phyloP scores from a whole-genome alignment of 2,113 vertebrate species.

The Gasterosteus aculeatus region DNA sequence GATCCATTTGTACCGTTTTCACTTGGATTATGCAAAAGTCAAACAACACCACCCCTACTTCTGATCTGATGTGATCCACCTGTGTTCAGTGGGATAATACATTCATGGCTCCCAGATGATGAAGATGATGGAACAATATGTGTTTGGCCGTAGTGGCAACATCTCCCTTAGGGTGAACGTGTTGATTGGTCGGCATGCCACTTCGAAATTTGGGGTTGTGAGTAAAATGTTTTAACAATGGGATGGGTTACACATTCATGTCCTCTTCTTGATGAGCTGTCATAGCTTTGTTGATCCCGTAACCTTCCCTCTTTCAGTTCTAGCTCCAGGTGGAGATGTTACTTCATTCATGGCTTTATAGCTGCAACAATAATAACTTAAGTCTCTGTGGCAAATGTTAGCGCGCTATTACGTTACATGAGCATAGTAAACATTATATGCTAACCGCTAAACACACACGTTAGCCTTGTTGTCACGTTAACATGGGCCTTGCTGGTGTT shows the following conservation, averaged over 20 bases:
- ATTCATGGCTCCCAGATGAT: neutral
- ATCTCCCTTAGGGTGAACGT: neutral
- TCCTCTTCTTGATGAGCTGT: neutral
- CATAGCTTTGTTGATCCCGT: neutral
- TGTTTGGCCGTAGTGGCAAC: neutral
- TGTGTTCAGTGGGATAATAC: neutral
- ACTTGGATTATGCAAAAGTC: conserved; percentile 27
- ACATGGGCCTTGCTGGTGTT: neutral
- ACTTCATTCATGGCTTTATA: neutral
- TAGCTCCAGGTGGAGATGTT: neutral
- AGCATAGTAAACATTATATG: neutral
- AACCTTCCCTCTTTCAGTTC: neutral
- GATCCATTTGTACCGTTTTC: conserved; percentile 15
- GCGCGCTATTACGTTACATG: neutral
- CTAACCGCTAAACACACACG: neutral
- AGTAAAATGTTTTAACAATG: too few species aligned
- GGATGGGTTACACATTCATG: neutral
- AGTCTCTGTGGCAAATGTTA: neutral
- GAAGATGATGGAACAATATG: neutral
- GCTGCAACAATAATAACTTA: neutral
- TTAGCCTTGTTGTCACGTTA: neutral
- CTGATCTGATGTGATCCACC: neutral
- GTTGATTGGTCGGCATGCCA: neutral
- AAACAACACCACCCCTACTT: conserved; percentile 1
- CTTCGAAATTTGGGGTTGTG: neutral